A percentile compares a stretch with the other conserved stretches of the same genome.
Conservation (phyloP, 2,113 vertebrate genomes). For the Sturnira hondurensis region DNA sequence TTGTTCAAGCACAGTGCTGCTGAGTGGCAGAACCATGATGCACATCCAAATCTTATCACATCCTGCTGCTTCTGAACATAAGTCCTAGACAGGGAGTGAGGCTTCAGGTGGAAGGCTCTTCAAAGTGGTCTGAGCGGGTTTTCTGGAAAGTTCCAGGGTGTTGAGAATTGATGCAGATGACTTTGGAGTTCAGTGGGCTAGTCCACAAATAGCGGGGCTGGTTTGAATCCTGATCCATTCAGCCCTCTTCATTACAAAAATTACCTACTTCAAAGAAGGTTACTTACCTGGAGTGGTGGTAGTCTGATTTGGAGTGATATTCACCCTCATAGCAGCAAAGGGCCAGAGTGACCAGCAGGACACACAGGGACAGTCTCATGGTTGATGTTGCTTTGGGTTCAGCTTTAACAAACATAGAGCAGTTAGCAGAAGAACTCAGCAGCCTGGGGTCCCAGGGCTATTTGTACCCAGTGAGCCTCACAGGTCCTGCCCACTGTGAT, state of each 20-base stretch:
- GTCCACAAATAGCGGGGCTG: no score
- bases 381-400: neutral
- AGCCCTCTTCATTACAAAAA: no score
- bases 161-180: no score
- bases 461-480: neutral
- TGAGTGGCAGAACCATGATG: neutral
- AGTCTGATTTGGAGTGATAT: neutral
- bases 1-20: neutral
- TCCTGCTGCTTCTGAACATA: neutral
- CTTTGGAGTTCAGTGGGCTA: no score
- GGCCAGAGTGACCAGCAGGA: slow-evolving; percentile 19
- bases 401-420: neutral
- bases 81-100: no score
- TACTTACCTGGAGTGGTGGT: no score
- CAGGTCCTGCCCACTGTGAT: neutral
- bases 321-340: slow-evolving; percentile 1
- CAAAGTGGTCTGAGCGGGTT: no score
- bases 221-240: no score
- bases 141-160: no score
- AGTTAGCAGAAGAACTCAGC: neutral
- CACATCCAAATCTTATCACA: neutral
- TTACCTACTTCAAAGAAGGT: no score
- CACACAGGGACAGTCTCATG: slow-evolving; percentile 27
- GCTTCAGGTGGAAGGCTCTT: no score
- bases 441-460: neutral